Evolutionary conservation across 2,888 invertebrate genomes (phyloP).

Genomic region (Julus scandinavius): DNA sequence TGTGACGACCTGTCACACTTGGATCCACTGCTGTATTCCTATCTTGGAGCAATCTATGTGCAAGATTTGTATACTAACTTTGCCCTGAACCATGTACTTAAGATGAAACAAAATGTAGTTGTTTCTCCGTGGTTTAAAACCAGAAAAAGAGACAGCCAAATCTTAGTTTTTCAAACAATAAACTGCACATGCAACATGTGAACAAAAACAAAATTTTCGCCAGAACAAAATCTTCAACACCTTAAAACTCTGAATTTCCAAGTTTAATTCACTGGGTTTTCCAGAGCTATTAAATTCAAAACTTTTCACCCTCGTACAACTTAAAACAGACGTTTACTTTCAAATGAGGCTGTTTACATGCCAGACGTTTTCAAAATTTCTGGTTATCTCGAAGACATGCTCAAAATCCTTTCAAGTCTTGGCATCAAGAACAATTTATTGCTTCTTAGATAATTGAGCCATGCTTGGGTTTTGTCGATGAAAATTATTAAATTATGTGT

Average conservation of each 20-base stretch:
- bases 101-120: too few relatives aligned
- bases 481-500: constrained; percentile 3
- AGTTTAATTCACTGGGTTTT: not conserved
- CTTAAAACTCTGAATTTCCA: not conserved
- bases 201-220: too few relatives aligned
- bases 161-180: too few relatives aligned
- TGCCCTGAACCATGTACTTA: too few relatives aligned
- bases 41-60: too few relatives aligned
- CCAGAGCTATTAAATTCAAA: not conserved
- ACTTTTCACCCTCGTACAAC: not conserved
- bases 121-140: too few relatives aligned
- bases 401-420: not conserved
- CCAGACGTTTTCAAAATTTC: not conserved
- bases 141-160: too few relatives aligned
- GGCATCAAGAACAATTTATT: not conserved
- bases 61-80: too few relatives aligned
- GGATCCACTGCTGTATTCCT: too few relatives aligned
- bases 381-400: not conserved
- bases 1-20: too few relatives aligned
- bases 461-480: not conserved
- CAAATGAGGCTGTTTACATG: not conserved
- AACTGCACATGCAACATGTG: too few relatives aligned
- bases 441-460: not conserved
- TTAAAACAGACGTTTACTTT: not conserved
- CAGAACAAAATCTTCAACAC: not conserved